Base-by-base conservation (phyloP, 1,140 invertebrate genomes). In the Pogonus chalceus region DNA sequence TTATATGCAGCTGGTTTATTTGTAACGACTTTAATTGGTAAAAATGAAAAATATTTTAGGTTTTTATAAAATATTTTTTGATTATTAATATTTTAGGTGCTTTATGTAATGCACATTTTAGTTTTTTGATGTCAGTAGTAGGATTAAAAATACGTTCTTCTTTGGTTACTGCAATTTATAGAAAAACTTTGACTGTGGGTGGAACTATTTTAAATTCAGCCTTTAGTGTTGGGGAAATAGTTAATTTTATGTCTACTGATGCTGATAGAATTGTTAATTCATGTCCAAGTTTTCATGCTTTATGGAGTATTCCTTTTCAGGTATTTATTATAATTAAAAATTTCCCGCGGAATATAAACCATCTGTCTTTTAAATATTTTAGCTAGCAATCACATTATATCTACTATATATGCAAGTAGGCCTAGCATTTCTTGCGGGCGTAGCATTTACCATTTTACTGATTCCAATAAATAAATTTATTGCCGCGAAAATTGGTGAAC, bases 171-270 rank as follows among this genome's bases (percentile, higher is more conserved):
- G 79, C 85, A 3, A 81, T 98, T 47, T 95, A 97, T 62, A 77
- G 82, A 51, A 98, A 98, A 73, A 84, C 87, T 2, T 67, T 94
- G 1, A 80, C 81, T 53, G 72, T 83, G 2, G 65, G 70, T 14
- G 61, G 65, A 0, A 78, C 72, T 23, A 69, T 73, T 46, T 66
- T 83, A 20, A 76, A 72, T 55, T 74, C 73, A 20, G 63, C 73
- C 52, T 90, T 86, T 68, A 84, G 79, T 52, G 76, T 83, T 57
- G 92, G 92, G 1, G 88, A 97, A 76, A 87, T 98, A 22, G 81
- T 96, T 0, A 99, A 98, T 73, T 92, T 94, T 61, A 96, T 98
- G 86, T 96, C 91, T 23, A 95, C 91, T 1, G 96, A 99, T 70
- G 87, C 87, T 0, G 92, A 96, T 65, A 79, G 95, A 60, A 91